Percentiles rank a stretch among this genome's conserved stretches.
Evolutionary conservation across 2,797 vertebrate genomes (phyloP).

Genomic region (Rhabdomys pumilio): DNA sequence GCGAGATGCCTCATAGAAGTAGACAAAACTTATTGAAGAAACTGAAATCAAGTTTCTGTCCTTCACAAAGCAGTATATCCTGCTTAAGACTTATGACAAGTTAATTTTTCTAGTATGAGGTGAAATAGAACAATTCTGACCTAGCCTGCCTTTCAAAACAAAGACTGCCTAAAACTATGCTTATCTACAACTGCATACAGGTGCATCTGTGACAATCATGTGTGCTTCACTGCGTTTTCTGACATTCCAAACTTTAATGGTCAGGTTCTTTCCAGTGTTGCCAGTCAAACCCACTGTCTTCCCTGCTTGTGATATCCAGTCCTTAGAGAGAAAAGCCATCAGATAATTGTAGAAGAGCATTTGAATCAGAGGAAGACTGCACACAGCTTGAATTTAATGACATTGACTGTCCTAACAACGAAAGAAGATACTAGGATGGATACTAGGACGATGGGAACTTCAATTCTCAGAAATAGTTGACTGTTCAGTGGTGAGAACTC

Average conservation of each 20-base stretch:
- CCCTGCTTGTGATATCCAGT: not conserved
- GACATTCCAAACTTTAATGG: not conserved
- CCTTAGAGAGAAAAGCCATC: not conserved
- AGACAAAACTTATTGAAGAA: slow-evolving; percentile 23
- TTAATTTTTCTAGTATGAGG: slow-evolving; percentile 25
- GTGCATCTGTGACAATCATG: not conserved
- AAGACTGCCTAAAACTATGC: not conserved
- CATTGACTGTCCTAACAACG: not conserved
- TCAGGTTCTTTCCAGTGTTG: slow-evolving; percentile 2
- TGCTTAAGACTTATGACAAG: not conserved
- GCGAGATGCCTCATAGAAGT: not conserved
- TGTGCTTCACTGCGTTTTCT: not conserved
- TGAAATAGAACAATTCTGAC: slow-evolving; percentile 19
- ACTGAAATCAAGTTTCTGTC: not conserved
- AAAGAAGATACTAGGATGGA: not conserved
- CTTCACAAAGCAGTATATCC: slow-evolving; percentile 8
- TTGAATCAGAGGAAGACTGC: not conserved
- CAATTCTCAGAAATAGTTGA: slow-evolving; percentile 17
- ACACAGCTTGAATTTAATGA: not conserved
- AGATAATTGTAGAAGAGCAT: not conserved
- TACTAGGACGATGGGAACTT: not conserved
- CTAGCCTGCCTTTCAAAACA: not conserved
- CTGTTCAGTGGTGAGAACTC: slow-evolving; percentile 4
- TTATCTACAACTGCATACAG: not conserved
- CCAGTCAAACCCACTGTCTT: not conserved